Conservation (phyloP, 1,140 invertebrate genomes). For the Brachionus paranguensis region DNA sequence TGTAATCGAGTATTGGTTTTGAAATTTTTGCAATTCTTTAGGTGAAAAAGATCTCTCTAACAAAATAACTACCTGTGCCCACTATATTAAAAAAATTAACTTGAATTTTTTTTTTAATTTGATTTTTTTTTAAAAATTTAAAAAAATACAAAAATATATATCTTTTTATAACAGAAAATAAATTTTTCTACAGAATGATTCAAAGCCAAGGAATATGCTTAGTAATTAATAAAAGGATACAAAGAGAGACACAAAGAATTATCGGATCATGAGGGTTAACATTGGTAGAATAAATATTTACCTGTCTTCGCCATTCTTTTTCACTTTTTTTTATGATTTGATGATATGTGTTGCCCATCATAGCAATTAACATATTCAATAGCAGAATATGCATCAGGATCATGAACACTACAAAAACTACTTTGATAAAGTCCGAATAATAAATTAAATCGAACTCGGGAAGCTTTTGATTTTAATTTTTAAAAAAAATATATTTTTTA, state of each 20-base stretch:
- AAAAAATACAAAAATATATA: too few relatives aligned
- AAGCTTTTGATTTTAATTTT: constrained; percentile 66
- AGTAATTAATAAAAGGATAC: too few relatives aligned
- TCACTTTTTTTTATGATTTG: constrained; percentile 89
- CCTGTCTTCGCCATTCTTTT: constrained; percentile 96
- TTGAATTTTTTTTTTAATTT: too few relatives aligned
- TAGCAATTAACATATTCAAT: constrained; percentile 60
- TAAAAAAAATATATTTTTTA: background rate
- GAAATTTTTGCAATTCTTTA: constrained; percentile 76
- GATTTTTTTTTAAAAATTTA: too few relatives aligned
- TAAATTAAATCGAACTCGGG: constrained; percentile 77
- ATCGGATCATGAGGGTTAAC: too few relatives aligned
- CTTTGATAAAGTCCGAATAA: constrained; percentile 82
- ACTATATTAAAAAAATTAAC: constrained; percentile 60
- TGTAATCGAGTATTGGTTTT: constrained; percentile 89
- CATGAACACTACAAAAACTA: constrained; percentile 93
- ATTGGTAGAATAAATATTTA: constrained; percentile 52
- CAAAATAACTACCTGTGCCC: constrained; percentile 95
- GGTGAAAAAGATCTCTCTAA: constrained; percentile 83
- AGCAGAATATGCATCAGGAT: constrained; percentile 86
- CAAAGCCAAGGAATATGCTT: too few relatives aligned
- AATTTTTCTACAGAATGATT: too few relatives aligned
- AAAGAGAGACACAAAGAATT: too few relatives aligned
- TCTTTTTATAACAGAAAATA: too few relatives aligned
- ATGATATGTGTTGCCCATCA: constrained; percentile 61